Evolutionary conservation across 2,888 invertebrate species (phyloP).

Genomic region (Mesochorus sp.): DNA sequence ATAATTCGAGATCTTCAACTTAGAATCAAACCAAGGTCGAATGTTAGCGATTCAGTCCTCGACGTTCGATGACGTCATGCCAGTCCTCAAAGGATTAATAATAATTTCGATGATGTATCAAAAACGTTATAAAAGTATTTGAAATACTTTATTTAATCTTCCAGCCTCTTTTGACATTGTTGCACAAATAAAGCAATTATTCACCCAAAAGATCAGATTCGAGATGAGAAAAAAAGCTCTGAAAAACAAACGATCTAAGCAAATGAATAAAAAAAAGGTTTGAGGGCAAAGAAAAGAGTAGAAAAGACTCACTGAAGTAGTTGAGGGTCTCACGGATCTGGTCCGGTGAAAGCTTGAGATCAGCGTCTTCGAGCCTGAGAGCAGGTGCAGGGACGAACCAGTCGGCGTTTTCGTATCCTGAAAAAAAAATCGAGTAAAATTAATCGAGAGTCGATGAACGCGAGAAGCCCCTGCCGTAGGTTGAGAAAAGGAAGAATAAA

Average conservation of each 20-base stretch:
- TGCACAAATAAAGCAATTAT: neutral
- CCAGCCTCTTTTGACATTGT: slow-evolving; percentile 41
- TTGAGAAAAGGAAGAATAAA: neutral
- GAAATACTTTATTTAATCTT: too few relatives aligned
- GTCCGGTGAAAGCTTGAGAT: slow-evolving; percentile 93
- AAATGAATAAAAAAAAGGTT: neutral
- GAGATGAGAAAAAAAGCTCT: slow-evolving; percentile 1
- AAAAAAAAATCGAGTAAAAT: neutral
- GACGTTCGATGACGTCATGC: too few relatives aligned
- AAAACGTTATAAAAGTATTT: too few relatives aligned
- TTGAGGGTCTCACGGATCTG: slow-evolving; percentile 98
- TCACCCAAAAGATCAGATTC: neutral
- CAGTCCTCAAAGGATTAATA: too few relatives aligned
- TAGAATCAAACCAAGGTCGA: too few relatives aligned
- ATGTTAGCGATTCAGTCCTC: too few relatives aligned
- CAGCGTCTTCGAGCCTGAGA: slow-evolving; percentile 87
- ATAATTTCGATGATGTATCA: too few relatives aligned
- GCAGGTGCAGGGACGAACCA: slow-evolving; percentile 97
- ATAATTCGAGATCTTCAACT: too few relatives aligned
- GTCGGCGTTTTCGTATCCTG: slow-evolving; percentile 95
- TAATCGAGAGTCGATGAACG: neutral
- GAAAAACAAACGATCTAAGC: neutral
- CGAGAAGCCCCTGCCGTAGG: neutral
- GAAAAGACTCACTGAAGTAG: slow-evolving; percentile 94
- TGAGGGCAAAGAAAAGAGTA: neutral